Evolutionary conservation across 1,140 invertebrate species (phyloP).

Genomic region (Rhagoletis pomonella): DNA sequence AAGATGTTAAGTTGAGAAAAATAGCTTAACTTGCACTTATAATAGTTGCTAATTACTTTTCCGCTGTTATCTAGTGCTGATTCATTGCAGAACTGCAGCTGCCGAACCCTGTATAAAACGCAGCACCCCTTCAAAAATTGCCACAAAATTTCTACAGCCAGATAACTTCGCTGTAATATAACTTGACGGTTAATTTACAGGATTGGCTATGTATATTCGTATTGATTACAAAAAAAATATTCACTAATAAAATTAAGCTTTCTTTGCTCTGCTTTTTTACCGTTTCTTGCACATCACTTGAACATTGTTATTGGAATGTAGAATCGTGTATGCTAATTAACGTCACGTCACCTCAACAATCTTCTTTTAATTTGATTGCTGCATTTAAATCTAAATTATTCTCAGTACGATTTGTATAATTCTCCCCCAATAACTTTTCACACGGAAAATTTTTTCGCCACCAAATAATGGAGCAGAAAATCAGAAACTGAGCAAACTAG

Average conservation of each 20-base stretch:
- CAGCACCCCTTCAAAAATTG: too few relatives aligned
- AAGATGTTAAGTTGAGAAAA: not conserved
- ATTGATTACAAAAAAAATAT: not conserved
- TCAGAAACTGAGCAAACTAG: not conserved
- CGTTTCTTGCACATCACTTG: not conserved
- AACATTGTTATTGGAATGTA: not conserved
- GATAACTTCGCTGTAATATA: too few relatives aligned
- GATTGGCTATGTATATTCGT: too few relatives aligned
- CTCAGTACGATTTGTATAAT: not conserved
- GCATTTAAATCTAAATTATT: not conserved
- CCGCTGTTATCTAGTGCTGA: slow-evolving; percentile 31
- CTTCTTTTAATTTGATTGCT: not conserved
- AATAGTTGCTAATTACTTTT: slow-evolving; percentile 2
- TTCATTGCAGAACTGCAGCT: not conserved
- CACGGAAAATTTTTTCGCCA: slow-evolving; percentile 7
- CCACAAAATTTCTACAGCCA: too few relatives aligned
- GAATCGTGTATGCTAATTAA: not conserved
- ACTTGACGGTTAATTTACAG: too few relatives aligned
- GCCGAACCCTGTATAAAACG: not conserved
- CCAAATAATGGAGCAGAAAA: not conserved
- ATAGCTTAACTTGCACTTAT: not conserved
- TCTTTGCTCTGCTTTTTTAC: not conserved
- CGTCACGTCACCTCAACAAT: not conserved
- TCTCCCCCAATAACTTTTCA: not conserved
- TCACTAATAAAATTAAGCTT: not conserved